These are phyloP conservation scores for Salticus scenicus DNA, from an alignment of 2,888 invertebrate genomes.

Conservation along the genomic window DNA sequence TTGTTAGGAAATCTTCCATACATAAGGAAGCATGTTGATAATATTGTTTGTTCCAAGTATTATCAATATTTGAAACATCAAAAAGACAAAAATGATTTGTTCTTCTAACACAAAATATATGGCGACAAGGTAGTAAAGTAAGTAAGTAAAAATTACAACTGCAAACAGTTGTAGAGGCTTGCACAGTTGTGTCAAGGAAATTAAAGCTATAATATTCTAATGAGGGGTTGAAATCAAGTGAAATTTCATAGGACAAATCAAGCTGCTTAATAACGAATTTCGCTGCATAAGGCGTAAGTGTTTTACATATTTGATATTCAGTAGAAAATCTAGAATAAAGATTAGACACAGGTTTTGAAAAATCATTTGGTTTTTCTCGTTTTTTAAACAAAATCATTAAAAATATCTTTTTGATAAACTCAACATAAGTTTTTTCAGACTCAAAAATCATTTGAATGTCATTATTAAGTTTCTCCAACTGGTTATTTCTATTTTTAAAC, in stretches of 20 bases:
- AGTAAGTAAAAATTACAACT: constrained; percentile 40
- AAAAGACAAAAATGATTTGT: constrained; percentile 28
- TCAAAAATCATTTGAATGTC: constrained; percentile 20
- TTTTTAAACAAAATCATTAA: constrained; percentile 37
- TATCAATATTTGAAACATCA: constrained; percentile 30
- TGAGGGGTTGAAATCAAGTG: constrained; percentile 26
- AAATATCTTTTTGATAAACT: constrained; percentile 45
- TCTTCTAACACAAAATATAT: constrained; percentile 59
- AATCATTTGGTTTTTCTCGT: constrained; percentile 30
- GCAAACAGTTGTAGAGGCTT: constrained; percentile 40
- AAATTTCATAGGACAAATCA: constrained; percentile 48
- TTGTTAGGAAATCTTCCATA: constrained; percentile 11
- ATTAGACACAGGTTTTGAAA: background rate
- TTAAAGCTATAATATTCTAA: constrained; percentile 48
- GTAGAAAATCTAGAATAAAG: constrained; percentile 53
- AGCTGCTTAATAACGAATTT: constrained; percentile 53
- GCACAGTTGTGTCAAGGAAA: constrained; percentile 35
- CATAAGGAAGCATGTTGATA: constrained; percentile 28
- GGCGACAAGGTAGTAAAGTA: constrained; percentile 50
- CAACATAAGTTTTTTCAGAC: background rate
- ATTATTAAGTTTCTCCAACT: constrained; percentile 31
- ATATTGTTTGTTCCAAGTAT: constrained; percentile 44
- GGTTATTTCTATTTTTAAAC: constrained; percentile 20
- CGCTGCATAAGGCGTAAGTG: constrained; percentile 49
- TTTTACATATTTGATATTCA: constrained; percentile 49